A percentile compares a stretch with the other conserved stretches of the same genome.
These are phyloP conservation scores for Drosophila murphyi DNA, from an alignment of 1,140 invertebrate genomes.

Conservation along the genomic window DNA sequence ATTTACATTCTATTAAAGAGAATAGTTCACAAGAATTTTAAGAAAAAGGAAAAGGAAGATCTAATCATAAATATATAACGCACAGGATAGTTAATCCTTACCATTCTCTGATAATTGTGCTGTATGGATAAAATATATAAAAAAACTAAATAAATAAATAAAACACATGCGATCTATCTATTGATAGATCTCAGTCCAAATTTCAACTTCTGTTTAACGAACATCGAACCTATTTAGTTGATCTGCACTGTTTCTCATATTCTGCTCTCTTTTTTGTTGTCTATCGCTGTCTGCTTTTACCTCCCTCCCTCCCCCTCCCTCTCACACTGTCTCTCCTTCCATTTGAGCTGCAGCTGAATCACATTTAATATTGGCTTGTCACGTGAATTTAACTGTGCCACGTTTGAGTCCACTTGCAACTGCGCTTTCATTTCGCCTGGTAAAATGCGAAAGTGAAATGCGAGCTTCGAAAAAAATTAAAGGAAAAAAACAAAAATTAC, in stretches of 20 bases:
- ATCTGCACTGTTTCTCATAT: neutral
- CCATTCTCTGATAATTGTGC: too few relatives aligned
- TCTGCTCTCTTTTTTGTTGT: neutral
- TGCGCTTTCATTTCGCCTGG: slow-evolving; percentile 56
- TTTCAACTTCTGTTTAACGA: neutral
- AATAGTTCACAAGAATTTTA: too few relatives aligned
- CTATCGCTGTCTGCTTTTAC: neutral
- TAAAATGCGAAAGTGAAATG: slow-evolving; percentile 43
- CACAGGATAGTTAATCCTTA: too few relatives aligned
- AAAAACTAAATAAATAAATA: too few relatives aligned
- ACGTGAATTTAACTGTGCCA: slow-evolving; percentile 77
- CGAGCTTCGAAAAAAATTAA: slow-evolving; percentile 1
- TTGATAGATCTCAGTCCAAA: neutral
- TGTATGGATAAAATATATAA: too few relatives aligned
- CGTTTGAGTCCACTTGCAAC: slow-evolving; percentile 27
- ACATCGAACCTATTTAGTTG: slow-evolving; percentile 5
- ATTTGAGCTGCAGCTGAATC: slow-evolving; percentile 40
- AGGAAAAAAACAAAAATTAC: slow-evolving; percentile 17
- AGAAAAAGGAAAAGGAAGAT: too few relatives aligned
- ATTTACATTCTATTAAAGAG: too few relatives aligned
- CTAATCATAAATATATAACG: too few relatives aligned
- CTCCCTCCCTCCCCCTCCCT: neutral
- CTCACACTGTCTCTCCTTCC: slow-evolving; percentile 8
- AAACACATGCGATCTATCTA: too few relatives aligned
- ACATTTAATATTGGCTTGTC: slow-evolving; percentile 80